These are phyloP conservation scores for Neoitamus cyanurus DNA, from an alignment of 2,888 invertebrate species.

Conservation along the genomic window DNA sequence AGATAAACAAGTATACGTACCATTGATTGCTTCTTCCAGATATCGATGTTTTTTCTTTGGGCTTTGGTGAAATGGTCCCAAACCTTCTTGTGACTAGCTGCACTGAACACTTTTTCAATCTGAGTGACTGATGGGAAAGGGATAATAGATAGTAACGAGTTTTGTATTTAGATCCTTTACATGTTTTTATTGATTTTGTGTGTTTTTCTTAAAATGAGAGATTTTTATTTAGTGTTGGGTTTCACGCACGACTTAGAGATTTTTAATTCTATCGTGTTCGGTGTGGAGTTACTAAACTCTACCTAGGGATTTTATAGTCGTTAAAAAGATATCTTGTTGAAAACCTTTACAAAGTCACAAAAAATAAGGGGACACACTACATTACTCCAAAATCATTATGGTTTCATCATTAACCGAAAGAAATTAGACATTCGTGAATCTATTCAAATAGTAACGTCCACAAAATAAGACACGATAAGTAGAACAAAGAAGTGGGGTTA, in stretches of 20 bases:
- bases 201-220: conserved; percentile 30
- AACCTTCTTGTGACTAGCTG: conserved; percentile 96
- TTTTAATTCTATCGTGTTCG: not conserved
- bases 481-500: too few relatives aligned
- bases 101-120: conserved; percentile 97
- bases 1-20: conserved; percentile 70
- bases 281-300: not conserved
- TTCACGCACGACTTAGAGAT: not conserved
- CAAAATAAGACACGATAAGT: too few relatives aligned
- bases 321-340: too few relatives aligned
- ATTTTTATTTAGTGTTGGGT: not conserved
- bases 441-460: too few relatives aligned
- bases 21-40: conserved; percentile 97
- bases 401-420: too few relatives aligned
- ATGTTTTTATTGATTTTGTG: conserved; percentile 51
- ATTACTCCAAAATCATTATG: too few relatives aligned
- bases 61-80: conserved; percentile 99
- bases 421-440: too few relatives aligned
- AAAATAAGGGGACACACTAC: too few relatives aligned
- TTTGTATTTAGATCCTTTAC: conserved; percentile 48
- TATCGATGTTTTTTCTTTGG: conserved; percentile 97
- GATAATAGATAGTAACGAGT: conserved; percentile 64
- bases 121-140: conserved; percentile 86
- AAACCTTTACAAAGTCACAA: too few relatives aligned
- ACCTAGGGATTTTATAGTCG: too few relatives aligned